Evolutionary conservation across 2,113 vertebrate species (phyloP), one percentile per base, ranked within the genome.

Genomic region (Myiopsitta monachus): DNA sequence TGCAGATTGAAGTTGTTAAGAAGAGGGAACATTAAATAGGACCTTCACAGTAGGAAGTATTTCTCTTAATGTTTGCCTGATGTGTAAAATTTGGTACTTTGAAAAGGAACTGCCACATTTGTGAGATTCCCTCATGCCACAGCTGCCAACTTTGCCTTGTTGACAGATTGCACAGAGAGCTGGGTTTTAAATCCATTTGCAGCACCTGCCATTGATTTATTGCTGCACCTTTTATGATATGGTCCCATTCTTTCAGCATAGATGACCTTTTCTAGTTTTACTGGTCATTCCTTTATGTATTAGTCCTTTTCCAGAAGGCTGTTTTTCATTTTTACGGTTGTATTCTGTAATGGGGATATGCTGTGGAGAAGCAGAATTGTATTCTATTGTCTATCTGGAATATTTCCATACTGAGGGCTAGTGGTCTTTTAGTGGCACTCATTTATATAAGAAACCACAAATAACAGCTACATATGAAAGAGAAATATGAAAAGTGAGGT

Each of bases 251-350:
- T 88, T 88, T 77, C 63, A 80, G 59, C 38, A 38, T 11, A 62
- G 24, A 54, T 86, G 79, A 76, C 52, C 77, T 83, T 96, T 92
- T 62, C 62, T 83, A 52, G 79, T 79, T 93, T 88, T 82, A 75
- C 67, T 74, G n/a, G 63, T 83, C 84, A 63, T 79, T 75, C 21
- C 16, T 90, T 82, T 73, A 64, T 64, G 23, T 86, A 55, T 73
- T 86, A 55, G 14, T 75, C 36, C 39, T 73, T 93, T 90, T 74
- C 41, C n/a, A 80, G 79, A 69, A 44, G 41, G 41, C 67, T 72
- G 5, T 61, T 95, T 95, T 89, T 95, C 73, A 87, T 78, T 92
- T 91, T 54, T n/a, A 74, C 3, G 41, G 33, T 54, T 76, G 27
- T 52, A 76, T 90, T 79, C 44, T 52, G 28, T 74, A 86, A 73